Conservation (phyloP, 2,888 invertebrate species). For the Nezara viridula region DNA sequence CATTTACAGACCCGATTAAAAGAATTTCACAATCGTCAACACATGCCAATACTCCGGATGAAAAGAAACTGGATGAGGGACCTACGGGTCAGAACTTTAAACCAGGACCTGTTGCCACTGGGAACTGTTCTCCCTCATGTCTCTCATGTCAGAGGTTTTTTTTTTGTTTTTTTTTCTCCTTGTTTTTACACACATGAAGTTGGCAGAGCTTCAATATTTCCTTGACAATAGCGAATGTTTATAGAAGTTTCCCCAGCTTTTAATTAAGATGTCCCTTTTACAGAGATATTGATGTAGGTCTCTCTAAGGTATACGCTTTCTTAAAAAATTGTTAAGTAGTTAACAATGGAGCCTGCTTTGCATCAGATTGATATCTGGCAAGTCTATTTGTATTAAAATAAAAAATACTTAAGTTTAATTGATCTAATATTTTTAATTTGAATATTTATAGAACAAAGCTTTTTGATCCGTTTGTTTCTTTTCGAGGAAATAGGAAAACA, state of each 20-base stretch:
- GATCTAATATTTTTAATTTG: too few relatives aligned
- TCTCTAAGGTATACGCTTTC: too few relatives aligned
- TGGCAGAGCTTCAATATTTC: slow-evolving; percentile 5
- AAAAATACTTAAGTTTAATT: too few relatives aligned
- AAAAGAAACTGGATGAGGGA: slow-evolving; percentile 20
- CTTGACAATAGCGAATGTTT: not conserved
- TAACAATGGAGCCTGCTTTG: too few relatives aligned
- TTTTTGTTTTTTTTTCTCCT: not conserved
- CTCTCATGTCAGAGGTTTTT: slow-evolving; percentile 1
- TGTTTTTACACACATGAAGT: slow-evolving; percentile 9
- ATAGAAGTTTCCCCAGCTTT: not conserved
- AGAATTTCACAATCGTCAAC: not conserved
- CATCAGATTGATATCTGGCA: too few relatives aligned
- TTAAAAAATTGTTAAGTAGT: too few relatives aligned
- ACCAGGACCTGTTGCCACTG: not conserved
- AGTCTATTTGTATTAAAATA: too few relatives aligned
- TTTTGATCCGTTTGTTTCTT: too few relatives aligned
- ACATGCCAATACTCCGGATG: not conserved
- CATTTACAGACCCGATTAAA: not conserved
- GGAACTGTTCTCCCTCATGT: slow-evolving; percentile 2
- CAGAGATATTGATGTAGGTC: too few relatives aligned
- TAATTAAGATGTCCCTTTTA: not conserved
- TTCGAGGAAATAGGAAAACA: too few relatives aligned
- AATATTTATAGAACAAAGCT: too few relatives aligned
- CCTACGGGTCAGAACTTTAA: not conserved